phyloP scores from a whole-genome alignment of 2,888 invertebrate genomes.

The Drosophila kanekoi region DNA sequence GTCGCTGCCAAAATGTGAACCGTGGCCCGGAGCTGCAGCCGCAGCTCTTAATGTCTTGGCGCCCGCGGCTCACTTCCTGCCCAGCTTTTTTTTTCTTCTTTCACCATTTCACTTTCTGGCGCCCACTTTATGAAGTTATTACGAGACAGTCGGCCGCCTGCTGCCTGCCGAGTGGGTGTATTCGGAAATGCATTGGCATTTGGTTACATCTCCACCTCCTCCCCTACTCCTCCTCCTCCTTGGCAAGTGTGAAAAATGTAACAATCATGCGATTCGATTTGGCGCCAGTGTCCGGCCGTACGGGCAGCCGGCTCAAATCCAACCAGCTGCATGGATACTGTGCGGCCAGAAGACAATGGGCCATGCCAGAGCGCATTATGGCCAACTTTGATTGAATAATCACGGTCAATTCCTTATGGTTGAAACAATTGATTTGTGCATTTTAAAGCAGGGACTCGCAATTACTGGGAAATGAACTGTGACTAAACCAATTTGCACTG shows the following conservation, averaged over 20 bases:
- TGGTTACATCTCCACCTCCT: too few species aligned
- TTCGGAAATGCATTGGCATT: constrained; percentile 5
- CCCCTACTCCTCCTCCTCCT: too few species aligned
- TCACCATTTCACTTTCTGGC: constrained; percentile 63
- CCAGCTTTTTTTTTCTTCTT: constrained; percentile 14
- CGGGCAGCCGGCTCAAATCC: too few species aligned
- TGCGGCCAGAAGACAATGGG: too few species aligned
- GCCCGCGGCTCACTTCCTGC: constrained; percentile 48
- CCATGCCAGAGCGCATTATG: constrained; percentile 13
- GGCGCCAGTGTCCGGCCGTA: constrained; percentile 14
- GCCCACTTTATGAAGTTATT: constrained; percentile 72
- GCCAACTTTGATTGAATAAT: constrained; percentile 36
- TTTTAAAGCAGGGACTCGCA: constrained; percentile 6
- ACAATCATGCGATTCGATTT: constrained; percentile 40
- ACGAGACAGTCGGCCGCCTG: constrained; percentile 36
- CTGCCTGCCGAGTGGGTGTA: constrained; percentile 10
- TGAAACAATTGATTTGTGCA: constrained; percentile 15
- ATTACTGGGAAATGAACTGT: not conserved
- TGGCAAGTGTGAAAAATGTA: constrained; percentile 72
- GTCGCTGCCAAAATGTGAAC: constrained; percentile 38
- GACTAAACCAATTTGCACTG: too few species aligned
- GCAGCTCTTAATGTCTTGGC: constrained; percentile 5
- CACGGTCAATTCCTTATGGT: constrained; percentile 14
- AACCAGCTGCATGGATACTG: too few species aligned
- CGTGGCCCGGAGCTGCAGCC: constrained; percentile 3